Percentiles rank a stretch among this genome's conserved stretches.
Conservation (phyloP, 2,888 invertebrate species). For the Bugulina stolonifera region DNA sequence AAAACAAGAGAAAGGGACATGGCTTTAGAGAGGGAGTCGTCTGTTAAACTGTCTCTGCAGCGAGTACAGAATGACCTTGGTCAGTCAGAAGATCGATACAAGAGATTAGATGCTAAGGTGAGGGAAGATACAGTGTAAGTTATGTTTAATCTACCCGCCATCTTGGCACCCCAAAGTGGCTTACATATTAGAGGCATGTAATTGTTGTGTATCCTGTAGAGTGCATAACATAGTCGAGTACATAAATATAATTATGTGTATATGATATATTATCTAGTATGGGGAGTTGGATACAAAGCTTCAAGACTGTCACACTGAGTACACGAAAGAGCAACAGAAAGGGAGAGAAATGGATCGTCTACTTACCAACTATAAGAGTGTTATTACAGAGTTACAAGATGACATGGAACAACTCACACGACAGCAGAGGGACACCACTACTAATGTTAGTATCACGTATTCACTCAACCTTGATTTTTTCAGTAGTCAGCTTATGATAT, state of each 20-base stretch:
- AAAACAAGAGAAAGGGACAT: constrained; percentile 16
- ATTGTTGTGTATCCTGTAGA: no score
- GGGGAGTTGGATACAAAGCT: neutral
- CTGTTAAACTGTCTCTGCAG: constrained; percentile 16
- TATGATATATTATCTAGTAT: constrained; percentile 2
- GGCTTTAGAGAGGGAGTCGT: constrained; percentile 3
- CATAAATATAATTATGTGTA: neutral
- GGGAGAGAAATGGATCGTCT: constrained; percentile 31
- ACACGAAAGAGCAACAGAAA: constrained; percentile 23
- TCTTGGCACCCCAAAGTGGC: no score
- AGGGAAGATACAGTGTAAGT: neutral
- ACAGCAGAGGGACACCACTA: constrained; percentile 39
- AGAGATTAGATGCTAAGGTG: constrained; percentile 5
- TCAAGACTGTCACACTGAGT: constrained; percentile 21
- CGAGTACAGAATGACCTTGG: constrained; percentile 22
- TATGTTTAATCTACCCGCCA: neutral
- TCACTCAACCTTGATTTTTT: no score
- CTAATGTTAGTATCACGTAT: constrained; percentile 36
- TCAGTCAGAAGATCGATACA: constrained; percentile 3
- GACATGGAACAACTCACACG: constrained; percentile 43
- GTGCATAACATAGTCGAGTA: no score
- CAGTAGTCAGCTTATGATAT: no score
- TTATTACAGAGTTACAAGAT: constrained; percentile 42
- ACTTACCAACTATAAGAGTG: constrained; percentile 38
- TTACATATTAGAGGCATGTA: no score